These are phyloP conservation scores for Aspidapion aeneum DNA, from an alignment of 2,888 invertebrate species.

Conservation along the genomic window DNA sequence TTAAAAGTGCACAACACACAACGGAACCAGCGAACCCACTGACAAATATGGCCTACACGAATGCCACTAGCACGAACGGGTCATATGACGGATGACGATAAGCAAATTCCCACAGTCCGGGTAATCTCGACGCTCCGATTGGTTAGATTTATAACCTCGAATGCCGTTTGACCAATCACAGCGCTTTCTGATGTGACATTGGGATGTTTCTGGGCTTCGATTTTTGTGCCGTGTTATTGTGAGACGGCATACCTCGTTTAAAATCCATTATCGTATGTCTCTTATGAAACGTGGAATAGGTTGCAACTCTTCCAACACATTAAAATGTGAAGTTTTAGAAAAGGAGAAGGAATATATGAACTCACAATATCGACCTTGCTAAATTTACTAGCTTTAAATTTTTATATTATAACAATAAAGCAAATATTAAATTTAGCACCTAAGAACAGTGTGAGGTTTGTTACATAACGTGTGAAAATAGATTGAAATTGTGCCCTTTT, in stretches of 20 bases:
- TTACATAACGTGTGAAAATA: background rate
- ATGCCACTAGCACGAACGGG: slow-evolving; percentile 56
- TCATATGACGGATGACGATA: slow-evolving; percentile 70
- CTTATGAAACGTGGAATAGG: background rate
- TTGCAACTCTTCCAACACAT: background rate
- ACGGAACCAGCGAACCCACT: slow-evolving; percentile 78
- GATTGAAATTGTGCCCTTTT: background rate
- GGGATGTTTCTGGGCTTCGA: background rate
- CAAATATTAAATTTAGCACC: background rate
- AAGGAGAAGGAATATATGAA: background rate
- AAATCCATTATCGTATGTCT: background rate
- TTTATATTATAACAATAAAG: background rate
- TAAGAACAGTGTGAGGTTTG: background rate
- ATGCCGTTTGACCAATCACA: background rate
- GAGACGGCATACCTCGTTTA: background rate
- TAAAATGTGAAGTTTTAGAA: background rate
- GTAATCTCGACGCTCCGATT: background rate
- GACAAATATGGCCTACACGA: slow-evolving; percentile 81
- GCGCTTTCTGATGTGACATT: background rate
- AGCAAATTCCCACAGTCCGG: slow-evolving; percentile 30
- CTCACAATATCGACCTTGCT: background rate
- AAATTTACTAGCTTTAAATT: background rate
- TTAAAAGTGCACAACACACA: slow-evolving; percentile 76
- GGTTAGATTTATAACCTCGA: background rate
- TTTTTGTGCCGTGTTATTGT: background rate